Evolutionary conservation across 1,140 invertebrate species (phyloP).

Genomic region (Trichonephila clavipes): DNA sequence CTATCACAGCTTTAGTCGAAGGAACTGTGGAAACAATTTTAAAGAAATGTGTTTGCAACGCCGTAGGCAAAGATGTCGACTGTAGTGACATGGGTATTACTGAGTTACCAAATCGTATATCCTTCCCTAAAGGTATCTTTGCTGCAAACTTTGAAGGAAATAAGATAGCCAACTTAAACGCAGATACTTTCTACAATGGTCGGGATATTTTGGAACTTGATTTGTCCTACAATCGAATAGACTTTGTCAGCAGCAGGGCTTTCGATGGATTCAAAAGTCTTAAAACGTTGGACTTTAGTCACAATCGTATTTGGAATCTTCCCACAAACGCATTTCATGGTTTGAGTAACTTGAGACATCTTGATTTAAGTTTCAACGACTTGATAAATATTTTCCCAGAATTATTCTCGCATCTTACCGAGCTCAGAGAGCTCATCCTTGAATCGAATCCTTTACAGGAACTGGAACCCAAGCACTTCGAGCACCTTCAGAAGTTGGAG

Average conservation of each 20-base stretch:
- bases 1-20: constrained; percentile 26
- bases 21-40: not conserved
- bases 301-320: constrained; percentile 70
- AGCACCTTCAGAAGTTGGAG: constrained; percentile 57
- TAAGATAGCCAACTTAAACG: constrained; percentile 41
- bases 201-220: constrained; percentile 24
- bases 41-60: constrained; percentile 19
- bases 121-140: constrained; percentile 33
- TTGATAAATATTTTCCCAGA: constrained; percentile 51
- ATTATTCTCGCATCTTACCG: constrained; percentile 10
- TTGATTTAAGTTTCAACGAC: constrained; percentile 75
- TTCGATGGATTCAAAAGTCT: constrained; percentile 47
- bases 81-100: constrained; percentile 50
- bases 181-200: constrained; percentile 56
- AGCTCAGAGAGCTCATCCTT: constrained; percentile 62
- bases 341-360: not conserved
- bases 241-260: constrained; percentile 57
- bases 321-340: constrained; percentile 18
- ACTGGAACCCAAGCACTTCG: constrained; percentile 66
- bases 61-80: constrained; percentile 8
- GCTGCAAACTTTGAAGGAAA: constrained; percentile 57
- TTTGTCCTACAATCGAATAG: constrained; percentile 53
- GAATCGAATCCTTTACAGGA: constrained; percentile 71
- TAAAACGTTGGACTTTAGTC: constrained; percentile 46
- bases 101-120: constrained; percentile 30